Base-by-base conservation (phyloP, 1,140 invertebrate species). In the Drosophila nebulosa region DNA sequence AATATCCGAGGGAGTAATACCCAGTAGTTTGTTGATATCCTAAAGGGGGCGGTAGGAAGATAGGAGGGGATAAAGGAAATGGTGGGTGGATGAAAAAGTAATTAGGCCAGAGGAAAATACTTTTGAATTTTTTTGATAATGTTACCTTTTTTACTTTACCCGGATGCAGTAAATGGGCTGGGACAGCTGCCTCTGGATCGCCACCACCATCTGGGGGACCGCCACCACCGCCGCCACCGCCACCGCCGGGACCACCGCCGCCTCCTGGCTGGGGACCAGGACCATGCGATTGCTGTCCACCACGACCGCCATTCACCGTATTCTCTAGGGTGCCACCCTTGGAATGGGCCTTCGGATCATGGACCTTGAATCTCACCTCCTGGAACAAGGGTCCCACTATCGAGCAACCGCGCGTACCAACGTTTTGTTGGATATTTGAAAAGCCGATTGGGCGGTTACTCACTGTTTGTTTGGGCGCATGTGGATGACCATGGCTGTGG, bases 351-450 rank as follows among this genome's bases (percentile, higher is more conserved):
- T 97, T 97, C 9, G 96, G 96, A 93, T 97, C 97, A 92, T 97
- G 96, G 63, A 97, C 96, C 93, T 97, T 97, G 93, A 97, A 97
- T 89, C 97, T 95, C 92, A 98, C 97, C 94, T 97, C 96, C 96
- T 98, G 96, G 93, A 95, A 95, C 95, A 94, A 94, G 94, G 93
- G 94, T 93, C 92, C 92, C 94, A 95, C 95, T 95, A 95, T 95
- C 93, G 94, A 94, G 94, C 91, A 92, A 89, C 91, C 91, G 91
- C 91, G 86, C 79, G 90, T 89, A 79, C 91, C 91, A 91, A 91
- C 85, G 80, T 91, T 91, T 91, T 91, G 90, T 89, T 90, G 90
- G 77, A 91, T 89, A 91, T 90, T 91, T 79, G 88, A 79, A 91
- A 90, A 91, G 79, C 90, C 90, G 83, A 90, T 89, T 91, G 90